Evolutionary conservation across 2,797 vertebrate genomes (phyloP), one percentile per base, ranked within the genome.

Genomic region (Pagetopsis macropterus): DNA sequence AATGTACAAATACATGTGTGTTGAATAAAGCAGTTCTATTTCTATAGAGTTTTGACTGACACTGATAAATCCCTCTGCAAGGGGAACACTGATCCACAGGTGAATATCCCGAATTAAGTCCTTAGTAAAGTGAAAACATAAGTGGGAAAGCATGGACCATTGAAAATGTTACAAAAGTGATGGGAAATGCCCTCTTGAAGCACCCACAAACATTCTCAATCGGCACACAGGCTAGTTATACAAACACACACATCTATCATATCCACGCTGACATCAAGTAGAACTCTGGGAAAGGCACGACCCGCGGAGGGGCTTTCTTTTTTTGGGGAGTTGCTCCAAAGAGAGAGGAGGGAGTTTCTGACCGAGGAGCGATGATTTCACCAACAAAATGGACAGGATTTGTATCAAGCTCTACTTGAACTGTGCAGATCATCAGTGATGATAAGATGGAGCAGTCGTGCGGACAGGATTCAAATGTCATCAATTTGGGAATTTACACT

Each of bases 241-340:
- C 40, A 72, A 50, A 68, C 37, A 44, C 33, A 37, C 43, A 5
- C 55, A 37, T 67, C 61, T 50, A 72, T 70, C 23, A 41, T 13
- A 37, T 70, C 73, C 75, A 73, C 43, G n/a, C 62, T 15, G 41
- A 76, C 21, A 58, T 68, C 16, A 49, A 76, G 68, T 17, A 70
- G 70, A 63, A 55, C 64, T 64, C 16, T 17, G 78, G 71, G 49
- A 81, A 91, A 91, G 90, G 88, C 90, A 91, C 82, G 14, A 75
- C 59, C 52, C 51, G 63, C 62, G 66, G 79, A 50, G 70, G 27
- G 27, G 27, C 27, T 27, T 57, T 37, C 8, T 37, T 37, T 72
- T 50, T 64, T 67, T 27, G 33, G 33, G 10, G 31, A 61, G 65
- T 54, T 31, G 19, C 43, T 23, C 37, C 10, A 7, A 15, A 16